These are phyloP conservation scores for Phaethornis superciliosus DNA, from an alignment of 2,113 vertebrate genomes.

Conservation along the genomic window DNA sequence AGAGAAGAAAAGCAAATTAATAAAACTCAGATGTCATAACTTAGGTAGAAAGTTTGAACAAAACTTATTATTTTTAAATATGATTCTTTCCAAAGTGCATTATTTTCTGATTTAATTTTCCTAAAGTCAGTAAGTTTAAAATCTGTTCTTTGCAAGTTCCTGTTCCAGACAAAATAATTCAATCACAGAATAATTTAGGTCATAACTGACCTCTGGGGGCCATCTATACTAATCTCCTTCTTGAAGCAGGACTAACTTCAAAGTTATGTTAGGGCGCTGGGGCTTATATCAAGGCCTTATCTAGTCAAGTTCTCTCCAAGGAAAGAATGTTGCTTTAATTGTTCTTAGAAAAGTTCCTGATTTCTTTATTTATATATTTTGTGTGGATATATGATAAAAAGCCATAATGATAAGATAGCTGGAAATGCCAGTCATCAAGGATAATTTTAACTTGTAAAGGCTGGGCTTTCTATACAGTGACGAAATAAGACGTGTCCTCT, in stretches of 20 bases:
- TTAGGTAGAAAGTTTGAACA: neutral
- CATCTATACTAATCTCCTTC: neutral
- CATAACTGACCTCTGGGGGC: neutral
- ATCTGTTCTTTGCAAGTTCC: neutral
- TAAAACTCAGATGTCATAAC: neutral
- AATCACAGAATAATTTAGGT: neutral
- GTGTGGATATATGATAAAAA: neutral
- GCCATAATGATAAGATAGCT: neutral
- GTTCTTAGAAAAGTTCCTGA: neutral
- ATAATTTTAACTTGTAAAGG: neutral
- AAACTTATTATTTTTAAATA: neutral
- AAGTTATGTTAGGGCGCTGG: neutral
- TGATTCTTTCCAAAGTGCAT: neutral
- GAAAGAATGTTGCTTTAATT: neutral
- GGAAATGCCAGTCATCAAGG: neutral
- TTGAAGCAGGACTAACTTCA: neutral
- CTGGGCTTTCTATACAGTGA: neutral
- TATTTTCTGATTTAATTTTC: neutral
- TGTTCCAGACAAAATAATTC: neutral
- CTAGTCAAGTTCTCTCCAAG: neutral
- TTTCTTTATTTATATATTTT: neutral
- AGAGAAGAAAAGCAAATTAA: neutral
- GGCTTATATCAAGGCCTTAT: neutral
- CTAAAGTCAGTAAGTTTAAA: neutral
- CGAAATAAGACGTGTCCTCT: neutral